Conservation (phyloP, 2,113 vertebrate species). For the Clarias gariepinus region DNA sequence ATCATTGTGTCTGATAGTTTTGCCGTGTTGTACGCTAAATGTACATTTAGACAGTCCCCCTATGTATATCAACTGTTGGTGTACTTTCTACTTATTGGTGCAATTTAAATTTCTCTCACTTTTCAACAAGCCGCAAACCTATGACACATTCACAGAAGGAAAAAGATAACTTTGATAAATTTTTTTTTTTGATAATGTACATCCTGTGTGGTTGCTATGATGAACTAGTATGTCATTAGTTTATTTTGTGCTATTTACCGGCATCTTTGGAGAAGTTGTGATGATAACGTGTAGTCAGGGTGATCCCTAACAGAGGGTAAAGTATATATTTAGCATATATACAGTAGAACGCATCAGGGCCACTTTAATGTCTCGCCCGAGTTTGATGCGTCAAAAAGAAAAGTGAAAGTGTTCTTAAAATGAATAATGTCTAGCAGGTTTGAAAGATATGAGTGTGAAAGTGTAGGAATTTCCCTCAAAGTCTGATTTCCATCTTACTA, state of each 20-base stretch:
- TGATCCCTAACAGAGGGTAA: background rate
- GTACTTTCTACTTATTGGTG: background rate
- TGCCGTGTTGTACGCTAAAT: background rate
- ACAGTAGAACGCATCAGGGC: background rate
- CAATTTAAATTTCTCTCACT: background rate
- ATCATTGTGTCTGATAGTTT: background rate
- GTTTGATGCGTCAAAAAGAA: background rate
- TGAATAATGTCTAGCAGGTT: background rate
- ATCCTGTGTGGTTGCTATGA: background rate
- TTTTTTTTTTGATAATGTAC: background rate
- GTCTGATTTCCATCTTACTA: background rate
- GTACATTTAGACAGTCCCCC: background rate
- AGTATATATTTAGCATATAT: background rate
- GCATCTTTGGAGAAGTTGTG: background rate
- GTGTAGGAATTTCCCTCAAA: background rate
- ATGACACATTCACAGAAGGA: background rate
- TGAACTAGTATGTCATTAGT: background rate
- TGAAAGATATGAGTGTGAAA: background rate
- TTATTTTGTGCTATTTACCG: background rate
- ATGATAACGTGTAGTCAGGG: background rate
- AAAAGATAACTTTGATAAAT: background rate
- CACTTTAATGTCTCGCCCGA: background rate
- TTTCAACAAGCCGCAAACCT: background rate
- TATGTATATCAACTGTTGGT: too few species aligned
- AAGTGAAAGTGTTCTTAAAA: background rate